Evolutionary conservation across 2,888 invertebrate species (phyloP), one percentile per base, ranked within the genome.

Genomic region (Lithophane leautieri): DNA sequence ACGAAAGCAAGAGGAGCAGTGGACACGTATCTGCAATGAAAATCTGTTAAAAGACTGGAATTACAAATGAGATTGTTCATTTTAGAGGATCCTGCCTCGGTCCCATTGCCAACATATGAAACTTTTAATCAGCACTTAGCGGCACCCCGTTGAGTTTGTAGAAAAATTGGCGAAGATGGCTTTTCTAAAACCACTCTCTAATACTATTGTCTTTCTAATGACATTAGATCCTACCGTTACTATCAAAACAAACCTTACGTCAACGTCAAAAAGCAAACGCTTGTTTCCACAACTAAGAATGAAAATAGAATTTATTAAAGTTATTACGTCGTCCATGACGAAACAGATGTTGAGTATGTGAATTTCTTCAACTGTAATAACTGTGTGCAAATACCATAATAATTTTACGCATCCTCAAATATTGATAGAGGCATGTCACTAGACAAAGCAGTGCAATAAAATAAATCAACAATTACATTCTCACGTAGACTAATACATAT

Each of bases 51-150:
- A 73, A 75, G 63, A 19, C 62, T 44, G 52, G 70, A 76, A 83
- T 80, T 75, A 80, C 73, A 85, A 65, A 80, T 68, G 76, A 79
- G 66, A 73, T 61, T 73, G 73, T 74, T 81, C 65, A 77, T 86
- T 86, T 83, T 47, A 40, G 44, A 70, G 70, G 40, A 61, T 71
- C 67, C 72, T 77, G 83, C 87, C 79, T 86, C 87, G 86, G 85
- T 89, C 88, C 88, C 89, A 88, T 88, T 92, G 92, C 92, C 91
- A 93, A 92, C 92, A 92, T 89, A 92, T 92, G 90, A 92, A 94
- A 93, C 90, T 92, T 94, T 93, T 93, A 94, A 94, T 93, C 92
- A 93, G 90, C 92, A 94, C 93, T 94, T 92, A 93, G 88, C 61
- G 88, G 86, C 91, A 90, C 88, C 90, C 92, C 88, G 89, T 87